Evolutionary conservation across 1,140 invertebrate species (phyloP).

Genomic region (Drosophila watanabei): DNA sequence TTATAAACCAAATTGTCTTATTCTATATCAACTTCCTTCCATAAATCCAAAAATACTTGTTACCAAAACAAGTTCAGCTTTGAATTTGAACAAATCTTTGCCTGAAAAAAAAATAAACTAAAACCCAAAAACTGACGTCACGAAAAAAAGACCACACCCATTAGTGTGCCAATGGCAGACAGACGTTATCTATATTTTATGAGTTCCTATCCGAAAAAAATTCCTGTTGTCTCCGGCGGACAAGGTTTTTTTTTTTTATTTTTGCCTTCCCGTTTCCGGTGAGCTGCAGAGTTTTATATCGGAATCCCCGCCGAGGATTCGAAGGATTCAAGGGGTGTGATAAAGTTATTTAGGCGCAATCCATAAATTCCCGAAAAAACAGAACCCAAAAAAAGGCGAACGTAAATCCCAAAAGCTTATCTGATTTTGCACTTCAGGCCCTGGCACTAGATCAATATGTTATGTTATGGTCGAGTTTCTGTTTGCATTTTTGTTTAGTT

Average conservation of each 20-base stretch:
- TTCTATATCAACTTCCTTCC: not conserved
- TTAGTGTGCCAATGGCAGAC: constrained; percentile 36
- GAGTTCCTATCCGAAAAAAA: constrained; percentile 54
- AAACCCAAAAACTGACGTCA: constrained; percentile 27
- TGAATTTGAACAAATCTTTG: constrained; percentile 5
- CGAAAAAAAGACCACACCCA: constrained; percentile 34
- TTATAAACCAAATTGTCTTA: not conserved
- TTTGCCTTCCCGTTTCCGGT: constrained; percentile 54
- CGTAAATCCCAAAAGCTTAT: constrained; percentile 70
- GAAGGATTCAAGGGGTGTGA: constrained; percentile 54
- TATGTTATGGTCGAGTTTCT: constrained; percentile 44
- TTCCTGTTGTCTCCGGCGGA: constrained; percentile 43
- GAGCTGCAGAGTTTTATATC: constrained; percentile 40
- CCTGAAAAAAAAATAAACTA: not conserved
- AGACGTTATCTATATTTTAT: constrained; percentile 59
- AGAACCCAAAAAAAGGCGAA: constrained; percentile 37
- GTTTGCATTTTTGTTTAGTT: constrained; percentile 23
- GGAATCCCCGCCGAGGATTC: constrained; percentile 36
- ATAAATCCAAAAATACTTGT: not conserved
- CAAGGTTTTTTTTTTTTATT: constrained; percentile 18
- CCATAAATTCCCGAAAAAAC: constrained; percentile 74
- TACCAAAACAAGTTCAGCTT: constrained; percentile 9
- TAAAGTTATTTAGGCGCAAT: constrained; percentile 85
- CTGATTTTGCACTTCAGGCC: constrained; percentile 79
- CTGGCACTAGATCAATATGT: constrained; percentile 79